Base-by-base conservation (phyloP, 2,113 vertebrate species). In the Cathartes aura region DNA sequence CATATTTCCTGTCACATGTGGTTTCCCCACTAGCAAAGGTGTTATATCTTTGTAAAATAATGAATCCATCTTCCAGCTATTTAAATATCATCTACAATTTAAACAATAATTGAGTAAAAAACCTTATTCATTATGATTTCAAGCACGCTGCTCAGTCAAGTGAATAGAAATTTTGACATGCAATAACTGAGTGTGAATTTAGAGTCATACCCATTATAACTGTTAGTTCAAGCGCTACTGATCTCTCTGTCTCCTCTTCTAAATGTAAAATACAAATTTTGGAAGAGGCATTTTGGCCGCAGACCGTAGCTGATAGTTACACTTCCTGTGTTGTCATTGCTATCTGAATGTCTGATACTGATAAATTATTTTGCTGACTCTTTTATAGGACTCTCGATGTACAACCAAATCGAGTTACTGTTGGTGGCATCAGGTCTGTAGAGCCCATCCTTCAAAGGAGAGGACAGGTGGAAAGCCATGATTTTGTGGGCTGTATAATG, bases 401-500 rank as follows among this genome's bases (percentile, higher is more conserved):
- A 32, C 99, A 99, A 96, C 99, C 99, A 53, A 99, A 99, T 94
- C 97, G 99, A 95, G 98, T 99, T 88, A 99, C 99, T 9, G 99
- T 99, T 30, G 99, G 99, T 40, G 99, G 99, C 27, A 98, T 99
- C 95, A 97, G 98, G 88, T 99, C 99, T 1, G 87, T 99, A 52
- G 99, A 99, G 50, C 98, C 99, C 22, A 95, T 99, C 97, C 98
- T 99, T 90, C 99, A 99, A 94, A 98, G 99, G n/a, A 98, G 97
- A 89, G 99, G 99, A 80, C 99, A 99, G 64, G 98, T 99, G 94
- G 98, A 99, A 97, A 99, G 99, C 81, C 99, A 99, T 40, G 99
- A 99, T 97, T 99, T 99, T 87, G 98, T 99, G 11, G 99, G 99
- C 91, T 99, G 99, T 96, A 99, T 99, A 98, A 99, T 99, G 99